A percentile compares a stretch with the other conserved stretches of the same genome.
phyloP scores from a whole-genome alignment of 2,113 vertebrate species.

The Chrysemys picta region DNA sequence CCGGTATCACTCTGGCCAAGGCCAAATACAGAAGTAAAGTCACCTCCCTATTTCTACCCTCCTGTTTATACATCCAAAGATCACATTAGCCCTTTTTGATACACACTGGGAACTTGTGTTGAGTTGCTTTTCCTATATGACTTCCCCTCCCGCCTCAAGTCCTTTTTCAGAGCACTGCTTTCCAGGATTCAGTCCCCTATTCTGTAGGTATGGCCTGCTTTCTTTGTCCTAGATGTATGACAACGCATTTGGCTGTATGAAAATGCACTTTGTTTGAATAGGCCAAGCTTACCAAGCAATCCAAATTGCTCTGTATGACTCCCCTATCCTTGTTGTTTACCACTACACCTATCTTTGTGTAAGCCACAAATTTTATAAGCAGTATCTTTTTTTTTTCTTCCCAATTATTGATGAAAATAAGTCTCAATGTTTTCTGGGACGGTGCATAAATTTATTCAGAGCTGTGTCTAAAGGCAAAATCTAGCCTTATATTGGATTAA shows the following conservation, averaged over 20 bases:
- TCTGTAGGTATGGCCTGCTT: not conserved
- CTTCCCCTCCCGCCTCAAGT: not conserved
- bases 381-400: not conserved
- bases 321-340: not conserved
- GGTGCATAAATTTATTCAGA: not conserved
- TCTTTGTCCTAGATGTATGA: not conserved
- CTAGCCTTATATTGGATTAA: not conserved
- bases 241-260: not conserved
- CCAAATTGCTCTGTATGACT: not conserved
- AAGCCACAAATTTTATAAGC: not conserved
- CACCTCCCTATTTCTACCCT: too few relatives aligned
- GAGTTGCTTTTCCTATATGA: not conserved
- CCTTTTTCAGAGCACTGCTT: not conserved
- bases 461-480: not conserved
- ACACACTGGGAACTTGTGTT: not conserved
- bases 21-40: too few relatives aligned
- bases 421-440: not conserved
- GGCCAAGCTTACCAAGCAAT: not conserved
- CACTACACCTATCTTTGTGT: not conserved
- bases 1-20: too few relatives aligned
- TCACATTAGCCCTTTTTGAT: not conserved
- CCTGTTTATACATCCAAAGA: not conserved
- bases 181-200: not conserved
- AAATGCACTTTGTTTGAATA: not conserved
- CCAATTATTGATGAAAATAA: not conserved